Evolutionary conservation across 2,888 invertebrate genomes (phyloP).

Genomic region (Tinea semifulvella): DNA sequence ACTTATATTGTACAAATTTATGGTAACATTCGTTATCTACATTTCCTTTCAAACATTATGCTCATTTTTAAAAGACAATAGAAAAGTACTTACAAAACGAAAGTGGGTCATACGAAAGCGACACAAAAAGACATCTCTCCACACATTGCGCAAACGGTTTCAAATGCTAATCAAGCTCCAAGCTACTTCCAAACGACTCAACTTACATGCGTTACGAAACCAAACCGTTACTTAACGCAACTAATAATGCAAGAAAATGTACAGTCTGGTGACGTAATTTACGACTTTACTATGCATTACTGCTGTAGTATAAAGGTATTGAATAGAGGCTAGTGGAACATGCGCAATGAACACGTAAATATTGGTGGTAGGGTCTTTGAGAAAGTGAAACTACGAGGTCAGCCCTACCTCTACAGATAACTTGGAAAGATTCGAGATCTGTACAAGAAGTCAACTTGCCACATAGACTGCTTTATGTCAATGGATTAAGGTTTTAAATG

Average conservation of each 20-base stretch:
- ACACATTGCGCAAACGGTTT: constrained; percentile 6
- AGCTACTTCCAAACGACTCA: background rate
- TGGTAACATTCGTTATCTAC: constrained; percentile 8
- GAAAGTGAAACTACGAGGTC: constrained; percentile 8
- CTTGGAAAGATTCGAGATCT: too few relatives aligned
- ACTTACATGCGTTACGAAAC: background rate
- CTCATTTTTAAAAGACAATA: constrained; percentile 1
- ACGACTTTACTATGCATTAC: background rate
- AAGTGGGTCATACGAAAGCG: constrained; percentile 4
- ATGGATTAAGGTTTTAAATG: too few relatives aligned
- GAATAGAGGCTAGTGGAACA: background rate
- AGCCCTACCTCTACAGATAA: background rate
- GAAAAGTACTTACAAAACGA: background rate
- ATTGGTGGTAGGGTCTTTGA: background rate
- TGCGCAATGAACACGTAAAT: background rate
- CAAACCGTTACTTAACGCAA: background rate
- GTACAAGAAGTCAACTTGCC: too few relatives aligned
- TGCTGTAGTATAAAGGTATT: background rate
- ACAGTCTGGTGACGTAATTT: background rate
- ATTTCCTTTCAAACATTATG: background rate
- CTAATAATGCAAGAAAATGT: background rate
- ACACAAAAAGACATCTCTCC: constrained; percentile 2
- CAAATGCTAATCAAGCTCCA: constrained; percentile 3
- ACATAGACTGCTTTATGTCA: too few relatives aligned
- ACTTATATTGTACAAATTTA: too few relatives aligned